Evolutionary conservation across 2,113 vertebrate genomes (phyloP).

Genomic region (Tiliqua scincoides): DNA sequence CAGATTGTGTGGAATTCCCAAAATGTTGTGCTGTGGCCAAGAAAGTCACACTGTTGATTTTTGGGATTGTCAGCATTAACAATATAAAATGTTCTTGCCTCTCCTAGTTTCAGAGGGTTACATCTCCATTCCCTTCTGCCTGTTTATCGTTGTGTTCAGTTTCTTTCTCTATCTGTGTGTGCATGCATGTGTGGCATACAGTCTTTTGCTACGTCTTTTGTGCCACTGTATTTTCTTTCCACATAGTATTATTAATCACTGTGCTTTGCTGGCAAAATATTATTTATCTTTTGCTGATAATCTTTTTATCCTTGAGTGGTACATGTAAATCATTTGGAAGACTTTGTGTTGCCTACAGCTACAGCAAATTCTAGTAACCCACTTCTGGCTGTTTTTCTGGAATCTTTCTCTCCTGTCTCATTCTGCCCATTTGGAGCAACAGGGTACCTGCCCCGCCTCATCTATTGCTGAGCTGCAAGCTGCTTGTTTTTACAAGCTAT

Average conservation of each 20-base stretch:
- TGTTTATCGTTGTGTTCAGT: too few relatives aligned
- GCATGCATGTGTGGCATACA: too few relatives aligned
- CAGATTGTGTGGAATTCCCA: too few relatives aligned
- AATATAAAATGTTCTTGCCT: too few relatives aligned
- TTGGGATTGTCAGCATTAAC: too few relatives aligned
- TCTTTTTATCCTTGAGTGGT: background rate
- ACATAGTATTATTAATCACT: background rate
- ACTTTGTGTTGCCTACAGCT: background rate
- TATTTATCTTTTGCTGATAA: background rate
- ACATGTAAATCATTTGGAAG: background rate
- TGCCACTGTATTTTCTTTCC: background rate
- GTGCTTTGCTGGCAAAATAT: background rate
- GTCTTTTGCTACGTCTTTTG: background rate
- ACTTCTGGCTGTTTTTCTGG: background rate
- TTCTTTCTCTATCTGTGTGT: too few relatives aligned
- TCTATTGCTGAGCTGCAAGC: conserved; percentile 7
- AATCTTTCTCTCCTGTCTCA: background rate
- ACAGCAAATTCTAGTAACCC: background rate
- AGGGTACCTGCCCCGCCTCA: rapidly evolving
- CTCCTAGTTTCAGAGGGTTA: too few relatives aligned
- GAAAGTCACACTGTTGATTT: too few relatives aligned
- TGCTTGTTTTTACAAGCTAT: conserved; percentile 69
- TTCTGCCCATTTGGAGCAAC: background rate
- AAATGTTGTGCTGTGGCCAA: too few relatives aligned
- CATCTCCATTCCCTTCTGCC: too few relatives aligned